Evolutionary conservation across 2,797 vertebrate species (phyloP), one percentile per base, ranked within the genome.

Genomic region (Carapus acus): DNA sequence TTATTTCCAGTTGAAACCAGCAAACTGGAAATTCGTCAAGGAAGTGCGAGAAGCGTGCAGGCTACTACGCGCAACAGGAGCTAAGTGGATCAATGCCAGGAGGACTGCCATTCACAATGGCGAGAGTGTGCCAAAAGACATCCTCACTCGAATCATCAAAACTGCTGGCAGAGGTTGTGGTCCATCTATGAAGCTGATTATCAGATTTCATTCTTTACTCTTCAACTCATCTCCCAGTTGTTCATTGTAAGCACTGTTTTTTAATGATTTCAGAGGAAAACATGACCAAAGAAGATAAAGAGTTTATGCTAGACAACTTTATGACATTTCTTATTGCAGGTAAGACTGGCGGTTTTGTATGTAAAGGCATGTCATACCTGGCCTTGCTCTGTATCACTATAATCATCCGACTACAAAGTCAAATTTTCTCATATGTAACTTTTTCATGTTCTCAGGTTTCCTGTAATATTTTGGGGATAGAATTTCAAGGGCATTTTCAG

Each of bases 301-400:
- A 95, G 78, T 65, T 81, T 2, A 88, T 97, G 83, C 37, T 95
- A 74, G 94, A 97, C 79, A 96, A 96, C 54, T 93, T 96, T 11
- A 70, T 96, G 42, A 93, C 93, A 7, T 94, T 96, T 82, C 93
- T 97, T 74, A 87, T 94, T 21, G 93, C 90, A 0, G 94, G 94
- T 94, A 40, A 51, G 92, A 86, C 31, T 33, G 31, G 3, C 14
- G 11, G 6, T 6, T 11, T 29, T 29, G 6, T 6, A 6, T 29
- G 27, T 29, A 11, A n/a, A n/a, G n/a, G n/a, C n/a, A n/a, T n/a
- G n/a, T n/a, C n/a, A n/a, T n/a, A n/a, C n/a, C n/a, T n/a, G n/a
- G n/a, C n/a, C n/a, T n/a, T n/a, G n/a, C n/a, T n/a, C n/a, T n/a
- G n/a, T n/a, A n/a, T n/a, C n/a, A n/a, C n/a, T n/a, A n/a, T n/a